Evolutionary conservation across 2,888 invertebrate genomes (phyloP), one percentile per base, ranked within the genome.

Genomic region (Bruchidius siliquastri): DNA sequence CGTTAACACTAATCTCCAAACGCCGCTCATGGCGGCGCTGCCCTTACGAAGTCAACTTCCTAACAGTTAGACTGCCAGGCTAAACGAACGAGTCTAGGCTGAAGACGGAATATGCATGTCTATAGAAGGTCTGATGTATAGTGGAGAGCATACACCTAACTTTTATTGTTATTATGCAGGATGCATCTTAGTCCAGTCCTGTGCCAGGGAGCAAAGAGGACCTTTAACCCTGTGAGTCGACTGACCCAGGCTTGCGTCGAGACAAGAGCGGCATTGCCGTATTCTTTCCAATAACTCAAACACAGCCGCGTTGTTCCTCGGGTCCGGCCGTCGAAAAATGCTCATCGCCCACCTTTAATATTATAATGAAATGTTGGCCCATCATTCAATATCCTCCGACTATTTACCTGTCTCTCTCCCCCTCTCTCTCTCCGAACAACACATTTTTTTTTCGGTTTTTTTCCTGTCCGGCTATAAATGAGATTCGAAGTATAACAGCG

Each of bases 321-420:
- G 26, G 3, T 26, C 8, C 26, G 26, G 26, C 26, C 49, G 49
- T 49, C 49, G 49, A 49, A 49, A 49, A 49, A 49, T 49, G 49
- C 3, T 49, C 49, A 49, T 49, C 49, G 68, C 22, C 68, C 22
- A 68, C 68, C 18, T 68, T 21, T 68, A 68, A 68, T 68, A 68
- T 68, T 68, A 68, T 68, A 68, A 68, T 68, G 68, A 22, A 68
- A 22, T 21, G 68, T 68, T 68, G 68, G 49, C 22, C 22, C 68
- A 68, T 68, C 68, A 68, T 68, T 68, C 68, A 68, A 68, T 68
- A 68, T 10, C 49, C 8, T 49, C 49, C 49, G 22, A 68, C 22
- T 68, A 22, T 68, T 68, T 68, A 21, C 68, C 68, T 68, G 68
- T 68, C 18, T 21, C 21, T 21, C 68, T 21, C n/a, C 10, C n/a